Evolutionary conservation across 2,113 vertebrate species (phyloP).

Genomic region (Noturus placidus): DNA sequence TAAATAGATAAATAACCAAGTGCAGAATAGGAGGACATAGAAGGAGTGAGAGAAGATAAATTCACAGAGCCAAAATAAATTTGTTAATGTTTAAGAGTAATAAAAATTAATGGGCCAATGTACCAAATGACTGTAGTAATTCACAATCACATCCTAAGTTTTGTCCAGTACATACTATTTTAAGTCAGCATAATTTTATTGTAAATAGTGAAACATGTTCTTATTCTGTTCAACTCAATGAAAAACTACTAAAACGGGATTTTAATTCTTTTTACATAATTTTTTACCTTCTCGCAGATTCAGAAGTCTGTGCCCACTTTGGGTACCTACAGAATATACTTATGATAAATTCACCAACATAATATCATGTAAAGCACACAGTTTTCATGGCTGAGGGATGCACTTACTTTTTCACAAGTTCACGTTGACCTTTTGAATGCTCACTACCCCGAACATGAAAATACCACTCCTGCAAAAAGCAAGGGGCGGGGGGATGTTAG

Average conservation of each 20-base stretch:
- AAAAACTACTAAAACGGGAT: neutral
- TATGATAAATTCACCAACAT: neutral
- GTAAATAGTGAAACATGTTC: neutral
- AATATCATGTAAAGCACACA: neutral
- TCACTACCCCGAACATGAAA: conserved; percentile 56
- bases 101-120: neutral
- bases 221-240: neutral
- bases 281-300: conserved; percentile 55
- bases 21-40: neutral
- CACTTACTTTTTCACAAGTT: conserved; percentile 66
- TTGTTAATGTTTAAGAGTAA: neutral
- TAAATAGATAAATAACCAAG: neutral
- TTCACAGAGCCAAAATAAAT: neutral
- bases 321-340: conserved; percentile 61
- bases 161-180: neutral
- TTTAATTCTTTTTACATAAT: neutral
- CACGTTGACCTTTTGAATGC: conserved; percentile 66
- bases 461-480: conserved; percentile 56
- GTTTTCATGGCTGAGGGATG: neutral
- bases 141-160: neutral
- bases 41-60: neutral
- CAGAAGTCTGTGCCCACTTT: conserved; percentile 66
- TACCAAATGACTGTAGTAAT: neutral
- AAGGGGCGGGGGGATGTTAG: neutral
- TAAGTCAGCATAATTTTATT: neutral